Evolutionary conservation across 2,113 vertebrate species (phyloP).

Genomic region (Aptenodytes forsteri): DNA sequence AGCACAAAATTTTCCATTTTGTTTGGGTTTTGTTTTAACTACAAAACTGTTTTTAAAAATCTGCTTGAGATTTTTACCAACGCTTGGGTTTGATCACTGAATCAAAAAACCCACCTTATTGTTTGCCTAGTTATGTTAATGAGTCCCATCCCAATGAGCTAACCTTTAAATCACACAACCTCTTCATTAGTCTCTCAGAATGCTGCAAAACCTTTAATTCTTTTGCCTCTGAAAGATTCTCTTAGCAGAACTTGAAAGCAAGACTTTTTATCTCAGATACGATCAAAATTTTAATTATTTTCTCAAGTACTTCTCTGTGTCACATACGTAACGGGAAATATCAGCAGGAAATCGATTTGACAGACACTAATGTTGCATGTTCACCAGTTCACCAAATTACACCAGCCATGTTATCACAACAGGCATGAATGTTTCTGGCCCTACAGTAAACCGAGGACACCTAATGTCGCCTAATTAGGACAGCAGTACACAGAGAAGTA

Average conservation of each 20-base stretch:
- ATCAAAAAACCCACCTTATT: constrained; percentile 16
- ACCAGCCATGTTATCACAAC: background rate
- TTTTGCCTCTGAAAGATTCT: constrained; percentile 11
- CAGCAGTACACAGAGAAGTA: constrained; percentile 1
- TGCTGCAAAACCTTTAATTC: constrained; percentile 29
- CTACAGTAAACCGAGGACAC: background rate
- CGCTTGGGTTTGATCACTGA: background rate
- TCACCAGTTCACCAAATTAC: constrained; percentile 10
- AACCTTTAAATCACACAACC: constrained; percentile 40
- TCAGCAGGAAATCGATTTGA: constrained; percentile 27
- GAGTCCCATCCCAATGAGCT: constrained; percentile 11
- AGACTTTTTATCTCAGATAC: background rate
- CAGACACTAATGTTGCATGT: constrained; percentile 21
- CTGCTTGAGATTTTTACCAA: background rate
- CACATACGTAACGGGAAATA: background rate
- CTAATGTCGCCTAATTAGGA: constrained; percentile 40
- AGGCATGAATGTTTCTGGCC: background rate
- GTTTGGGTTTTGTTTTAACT: background rate
- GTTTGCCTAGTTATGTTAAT: constrained; percentile 49
- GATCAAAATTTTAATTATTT: constrained; percentile 39
- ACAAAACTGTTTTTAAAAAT: background rate
- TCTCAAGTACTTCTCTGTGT: background rate
- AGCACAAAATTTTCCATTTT: background rate
- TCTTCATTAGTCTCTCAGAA: constrained; percentile 40
- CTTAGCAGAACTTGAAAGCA: background rate